phyloP scores from a whole-genome alignment of 1,140 invertebrate genomes.

The Cherax quadricarinatus region DNA sequence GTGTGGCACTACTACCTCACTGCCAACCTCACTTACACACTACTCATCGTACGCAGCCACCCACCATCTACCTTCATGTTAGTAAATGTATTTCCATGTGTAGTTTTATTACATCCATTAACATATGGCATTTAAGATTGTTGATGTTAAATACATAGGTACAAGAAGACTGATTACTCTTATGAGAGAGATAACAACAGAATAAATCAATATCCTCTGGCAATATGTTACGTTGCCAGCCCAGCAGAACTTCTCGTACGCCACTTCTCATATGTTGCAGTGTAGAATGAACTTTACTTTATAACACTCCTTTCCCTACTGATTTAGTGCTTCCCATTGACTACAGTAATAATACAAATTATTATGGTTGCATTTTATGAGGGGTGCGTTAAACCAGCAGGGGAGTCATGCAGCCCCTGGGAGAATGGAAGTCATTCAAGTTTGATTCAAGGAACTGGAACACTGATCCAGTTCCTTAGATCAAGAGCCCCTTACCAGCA shows the following conservation, averaged over 20 bases:
- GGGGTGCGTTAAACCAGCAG: no score
- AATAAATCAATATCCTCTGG: not conserved
- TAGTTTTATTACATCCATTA: not conserved
- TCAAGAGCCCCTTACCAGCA: no score
- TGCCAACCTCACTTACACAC: not conserved
- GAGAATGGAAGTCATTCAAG: no score
- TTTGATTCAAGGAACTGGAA: no score
- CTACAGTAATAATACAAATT: not conserved
- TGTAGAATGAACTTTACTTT: not conserved
- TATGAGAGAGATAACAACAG: not conserved
- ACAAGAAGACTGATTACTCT: not conserved
- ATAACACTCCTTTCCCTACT: not conserved
- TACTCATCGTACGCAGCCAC: slow-evolving; percentile 1
- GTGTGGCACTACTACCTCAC: not conserved
- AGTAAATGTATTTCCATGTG: not conserved
- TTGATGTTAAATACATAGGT: not conserved
- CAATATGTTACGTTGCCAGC: not conserved
- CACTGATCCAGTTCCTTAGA: no score
- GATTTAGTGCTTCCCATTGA: no score
- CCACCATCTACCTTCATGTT: not conserved
- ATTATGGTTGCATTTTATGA: not conserved
- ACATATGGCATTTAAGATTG: not conserved
- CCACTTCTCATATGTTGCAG: not conserved
- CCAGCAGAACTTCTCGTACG: not conserved
- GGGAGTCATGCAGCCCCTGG: no score